Percentiles rank a stretch among this genome's conserved stretches.
Evolutionary conservation across 2,888 invertebrate genomes (phyloP).

Genomic region (Nemoura dubitans): DNA sequence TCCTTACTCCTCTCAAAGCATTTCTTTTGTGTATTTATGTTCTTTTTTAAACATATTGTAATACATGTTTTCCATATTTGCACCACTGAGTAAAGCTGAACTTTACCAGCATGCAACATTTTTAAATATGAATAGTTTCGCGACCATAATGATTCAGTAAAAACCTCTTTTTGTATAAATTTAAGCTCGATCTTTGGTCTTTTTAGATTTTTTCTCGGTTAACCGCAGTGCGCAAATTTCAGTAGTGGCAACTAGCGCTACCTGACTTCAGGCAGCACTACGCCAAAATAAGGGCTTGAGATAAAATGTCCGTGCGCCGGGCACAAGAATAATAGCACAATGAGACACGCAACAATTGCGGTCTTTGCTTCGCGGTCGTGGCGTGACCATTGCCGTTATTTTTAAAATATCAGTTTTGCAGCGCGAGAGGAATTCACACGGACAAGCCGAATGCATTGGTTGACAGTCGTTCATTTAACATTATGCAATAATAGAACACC

Average conservation of each 20-base stretch:
- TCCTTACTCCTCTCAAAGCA: too few species aligned
- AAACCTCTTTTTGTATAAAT: too few species aligned
- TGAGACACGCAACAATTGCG: not conserved
- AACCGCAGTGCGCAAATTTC: not conserved
- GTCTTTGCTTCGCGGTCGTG: not conserved
- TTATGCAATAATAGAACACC: not conserved
- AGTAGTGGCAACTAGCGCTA: not conserved
- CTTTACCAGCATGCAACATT: too few species aligned
- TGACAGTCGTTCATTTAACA: not conserved
- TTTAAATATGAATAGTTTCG: too few species aligned
- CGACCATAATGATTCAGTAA: too few species aligned
- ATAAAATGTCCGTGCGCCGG: not conserved
- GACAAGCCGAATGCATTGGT: not conserved
- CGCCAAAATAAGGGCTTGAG: conserved; percentile 2
- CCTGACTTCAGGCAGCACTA: not conserved
- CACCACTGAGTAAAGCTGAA: too few species aligned
- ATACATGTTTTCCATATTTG: too few species aligned
- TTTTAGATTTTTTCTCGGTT: not conserved
- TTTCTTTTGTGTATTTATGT: too few species aligned
- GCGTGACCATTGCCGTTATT: not conserved
- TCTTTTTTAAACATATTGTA: too few species aligned
- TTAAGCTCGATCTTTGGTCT: not conserved
- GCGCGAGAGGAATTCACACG: not conserved
- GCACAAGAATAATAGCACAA: not conserved
- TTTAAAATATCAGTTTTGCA: not conserved